Base-by-base conservation (phyloP, 2,888 invertebrate species). In the Syrista parreyssii region DNA sequence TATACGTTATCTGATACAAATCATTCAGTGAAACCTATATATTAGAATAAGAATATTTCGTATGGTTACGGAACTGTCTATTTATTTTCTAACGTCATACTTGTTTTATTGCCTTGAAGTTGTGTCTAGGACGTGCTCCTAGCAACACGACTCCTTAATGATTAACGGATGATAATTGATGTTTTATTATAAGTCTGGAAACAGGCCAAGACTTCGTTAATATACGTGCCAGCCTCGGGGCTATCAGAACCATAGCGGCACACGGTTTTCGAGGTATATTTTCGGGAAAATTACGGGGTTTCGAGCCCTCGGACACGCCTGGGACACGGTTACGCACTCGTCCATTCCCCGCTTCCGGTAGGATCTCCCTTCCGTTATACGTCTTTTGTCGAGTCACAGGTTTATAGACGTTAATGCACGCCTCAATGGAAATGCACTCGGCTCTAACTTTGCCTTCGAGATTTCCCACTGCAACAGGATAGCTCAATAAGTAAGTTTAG, bases 101-200 rank as follows among this genome's bases (percentile, higher is more conserved):
- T 68, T 75, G 75, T 75, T 33, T 68, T 72, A 73, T 72, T 75
- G 78, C 68, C n/a, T 33, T 75, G 73, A 78, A 78, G 68, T 75
- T 78, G 75, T 75, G 55, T 72, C 68, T 34, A 32, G 72, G 68
- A 68, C 68, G 55, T 72, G 23, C 32, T 35, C 75, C 35, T 68
- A 75, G 75, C 78, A 78, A 78, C 73, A 71, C 75, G 35, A 75
- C 68, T 55, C 71, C 73, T 75, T 72, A 68, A 78, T 75, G 72
- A 72, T 78, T 72, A 72, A 68, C 78, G 78, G 78, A 72, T 75
- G 35, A 75, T 75, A 78, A 78, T 78, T 78, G 78, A 73, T 75
- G 78, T 55, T 78, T 78, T 75, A 78, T 78, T 75, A 78, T 68
- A 75, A 75, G 75, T 35, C 72, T 55, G 75, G 73, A 78, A 78